Conservation (phyloP, 2,113 vertebrate species). For the Calcarius ornatus region DNA sequence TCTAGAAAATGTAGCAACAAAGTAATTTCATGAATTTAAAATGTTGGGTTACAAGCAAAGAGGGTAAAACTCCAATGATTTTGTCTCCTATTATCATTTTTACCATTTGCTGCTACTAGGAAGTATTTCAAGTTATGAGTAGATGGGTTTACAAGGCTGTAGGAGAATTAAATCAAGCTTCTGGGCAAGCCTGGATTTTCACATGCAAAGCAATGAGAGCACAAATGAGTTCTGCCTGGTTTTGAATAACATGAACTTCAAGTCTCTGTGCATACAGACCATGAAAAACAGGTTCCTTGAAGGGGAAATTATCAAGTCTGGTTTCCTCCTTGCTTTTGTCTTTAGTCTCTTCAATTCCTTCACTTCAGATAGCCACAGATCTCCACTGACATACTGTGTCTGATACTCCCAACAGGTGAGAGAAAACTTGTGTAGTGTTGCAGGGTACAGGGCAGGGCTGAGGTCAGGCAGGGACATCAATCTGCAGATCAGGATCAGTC, state of each 20-base stretch:
- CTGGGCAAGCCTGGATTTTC: background rate
- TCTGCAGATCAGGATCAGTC: background rate
- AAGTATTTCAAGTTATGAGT: background rate
- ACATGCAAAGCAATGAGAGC: background rate
- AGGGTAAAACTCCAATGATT: background rate
- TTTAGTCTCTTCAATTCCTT: background rate
- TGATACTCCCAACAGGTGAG: background rate
- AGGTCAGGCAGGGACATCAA: background rate
- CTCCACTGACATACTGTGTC: background rate
- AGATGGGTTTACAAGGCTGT: background rate
- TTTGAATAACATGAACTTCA: constrained; percentile 16
- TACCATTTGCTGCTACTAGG: background rate
- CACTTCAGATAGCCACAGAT: background rate
- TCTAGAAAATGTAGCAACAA: background rate
- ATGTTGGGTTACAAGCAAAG: background rate
- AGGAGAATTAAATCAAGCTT: background rate
- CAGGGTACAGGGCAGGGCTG: background rate
- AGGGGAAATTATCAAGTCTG: background rate
- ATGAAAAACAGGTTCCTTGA: constrained; percentile 37
- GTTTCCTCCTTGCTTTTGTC: constrained; percentile 25
- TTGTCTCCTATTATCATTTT: background rate
- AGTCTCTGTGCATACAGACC: background rate
- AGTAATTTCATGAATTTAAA: background rate
- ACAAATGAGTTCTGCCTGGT: background rate
- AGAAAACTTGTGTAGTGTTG: background rate